These are phyloP conservation scores for Prenolepis imparis DNA, from an alignment of 2,888 invertebrate species.

Conservation along the genomic window DNA sequence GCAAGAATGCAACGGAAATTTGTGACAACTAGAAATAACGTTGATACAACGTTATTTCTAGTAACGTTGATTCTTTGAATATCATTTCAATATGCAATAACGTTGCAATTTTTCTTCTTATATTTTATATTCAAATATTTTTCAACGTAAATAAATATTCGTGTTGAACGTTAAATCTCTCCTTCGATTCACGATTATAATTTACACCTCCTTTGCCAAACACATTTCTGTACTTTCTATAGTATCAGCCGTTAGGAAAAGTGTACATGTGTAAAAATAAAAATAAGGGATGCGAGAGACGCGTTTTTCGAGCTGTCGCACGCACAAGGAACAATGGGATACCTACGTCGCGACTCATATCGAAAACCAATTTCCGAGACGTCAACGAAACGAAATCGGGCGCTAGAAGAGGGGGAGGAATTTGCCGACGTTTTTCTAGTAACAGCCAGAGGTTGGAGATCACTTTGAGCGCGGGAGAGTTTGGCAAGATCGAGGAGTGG, in stretches of 20 bases:
- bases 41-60: slow-evolving; percentile 35
- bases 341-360: slow-evolving; percentile 70
- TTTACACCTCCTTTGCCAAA: not conserved
- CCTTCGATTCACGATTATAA: slow-evolving; percentile 11
- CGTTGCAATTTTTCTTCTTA: slow-evolving; percentile 25
- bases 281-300: slow-evolving; percentile 51
- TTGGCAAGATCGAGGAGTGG: slow-evolving; percentile 62
- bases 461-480: slow-evolving; percentile 64
- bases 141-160: slow-evolving; percentile 18
- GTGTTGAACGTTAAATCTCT: not conserved
- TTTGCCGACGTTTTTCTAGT: slow-evolving; percentile 69
- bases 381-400: slow-evolving; percentile 76
- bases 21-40: slow-evolving; percentile 34
- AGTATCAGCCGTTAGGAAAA: not conserved
- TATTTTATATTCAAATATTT: slow-evolving; percentile 24
- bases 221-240: not conserved
- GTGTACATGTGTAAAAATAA: slow-evolving; percentile 16
- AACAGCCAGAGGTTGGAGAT: slow-evolving; percentile 64
- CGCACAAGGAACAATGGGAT: slow-evolving; percentile 77
- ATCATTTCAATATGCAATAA: slow-evolving; percentile 22
- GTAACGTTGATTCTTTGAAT: no score
- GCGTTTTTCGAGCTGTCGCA: slow-evolving; percentile 74
- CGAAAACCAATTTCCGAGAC: slow-evolving; percentile 81
- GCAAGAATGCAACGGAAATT: slow-evolving; percentile 29
- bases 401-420: slow-evolving; percentile 60